Evolutionary conservation across 2,797 vertebrate species (phyloP).

Genomic region (Alauda arvensis): DNA sequence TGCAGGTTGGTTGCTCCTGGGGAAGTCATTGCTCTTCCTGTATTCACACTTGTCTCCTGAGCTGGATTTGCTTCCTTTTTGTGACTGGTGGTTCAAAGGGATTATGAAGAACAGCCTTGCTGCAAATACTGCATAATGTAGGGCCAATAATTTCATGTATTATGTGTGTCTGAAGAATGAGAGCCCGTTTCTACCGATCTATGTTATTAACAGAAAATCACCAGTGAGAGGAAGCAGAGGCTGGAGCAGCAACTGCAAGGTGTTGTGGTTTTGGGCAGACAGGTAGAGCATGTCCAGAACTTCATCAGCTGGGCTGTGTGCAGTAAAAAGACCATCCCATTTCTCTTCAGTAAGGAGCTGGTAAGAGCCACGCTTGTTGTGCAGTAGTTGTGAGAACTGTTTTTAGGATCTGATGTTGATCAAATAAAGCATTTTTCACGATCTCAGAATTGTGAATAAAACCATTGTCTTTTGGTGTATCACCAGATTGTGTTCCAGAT

Average conservation of each 20-base stretch:
- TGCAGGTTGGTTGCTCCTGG: neutral
- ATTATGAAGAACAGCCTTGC: neutral
- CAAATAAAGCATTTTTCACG: neutral
- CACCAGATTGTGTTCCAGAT: slow-evolving; percentile 94
- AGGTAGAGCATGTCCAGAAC: slow-evolving; percentile 94
- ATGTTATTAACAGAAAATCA: slow-evolving; percentile 80
- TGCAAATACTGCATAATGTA: neutral
- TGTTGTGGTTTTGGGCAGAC: slow-evolving; percentile 86
- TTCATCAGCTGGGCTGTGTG: slow-evolving; percentile 93
- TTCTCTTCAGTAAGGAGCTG: slow-evolving; percentile 96
- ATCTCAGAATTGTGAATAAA: neutral
- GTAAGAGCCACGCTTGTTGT: slow-evolving; percentile 69
- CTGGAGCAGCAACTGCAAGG: slow-evolving; percentile 92
- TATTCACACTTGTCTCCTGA: neutral
- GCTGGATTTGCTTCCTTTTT: neutral
- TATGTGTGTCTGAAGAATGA: neutral
- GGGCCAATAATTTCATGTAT: neutral
- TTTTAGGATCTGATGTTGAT: neutral
- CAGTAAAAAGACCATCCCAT: slow-evolving; percentile 87
- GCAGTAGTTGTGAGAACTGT: neutral
- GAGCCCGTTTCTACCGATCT: neutral
- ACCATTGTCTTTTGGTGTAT: slow-evolving; percentile 3
- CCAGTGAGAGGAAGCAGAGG: slow-evolving; percentile 86
- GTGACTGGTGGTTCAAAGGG: neutral
- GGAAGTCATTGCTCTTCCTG: neutral